Evolutionary conservation across 2,113 vertebrate genomes (phyloP).

Genomic region (Thunnus maccoyii): DNA sequence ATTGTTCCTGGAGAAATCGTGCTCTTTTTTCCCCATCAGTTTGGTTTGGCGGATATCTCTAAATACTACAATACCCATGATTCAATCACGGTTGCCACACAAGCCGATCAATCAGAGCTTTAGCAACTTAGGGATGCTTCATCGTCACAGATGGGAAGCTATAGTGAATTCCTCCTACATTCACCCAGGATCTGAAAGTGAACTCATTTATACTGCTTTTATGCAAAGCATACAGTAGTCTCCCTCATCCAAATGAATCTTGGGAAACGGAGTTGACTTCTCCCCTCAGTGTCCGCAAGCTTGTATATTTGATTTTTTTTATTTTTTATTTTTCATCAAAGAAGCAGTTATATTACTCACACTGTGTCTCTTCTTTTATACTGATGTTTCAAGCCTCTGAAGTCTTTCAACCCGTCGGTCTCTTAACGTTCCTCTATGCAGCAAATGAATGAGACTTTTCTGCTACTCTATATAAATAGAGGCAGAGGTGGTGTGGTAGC

Average conservation of each 20-base stretch:
- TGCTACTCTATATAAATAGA: constrained; percentile 17
- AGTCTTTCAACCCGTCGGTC: background rate
- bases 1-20: too few relatives aligned
- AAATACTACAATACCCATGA: constrained; percentile 4
- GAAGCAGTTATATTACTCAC: background rate
- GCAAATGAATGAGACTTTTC: background rate
- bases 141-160: too few relatives aligned
- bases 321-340: background rate
- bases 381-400: background rate
- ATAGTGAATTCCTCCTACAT: too few relatives aligned
- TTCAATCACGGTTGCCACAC: background rate
- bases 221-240: too few relatives aligned
- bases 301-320: background rate
- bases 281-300: too few relatives aligned
- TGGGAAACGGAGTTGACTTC: too few relatives aligned
- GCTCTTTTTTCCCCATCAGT: too few relatives aligned
- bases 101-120: background rate
- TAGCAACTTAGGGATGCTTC: too few relatives aligned
- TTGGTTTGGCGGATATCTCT: background rate
- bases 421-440: background rate
- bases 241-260: too few relatives aligned
- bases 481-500: background rate
- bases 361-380: too few relatives aligned
- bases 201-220: too few relatives aligned
- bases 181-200: too few relatives aligned